Evolutionary conservation across 2,113 vertebrate species (phyloP).

Genomic region (Apodemus sylvaticus): DNA sequence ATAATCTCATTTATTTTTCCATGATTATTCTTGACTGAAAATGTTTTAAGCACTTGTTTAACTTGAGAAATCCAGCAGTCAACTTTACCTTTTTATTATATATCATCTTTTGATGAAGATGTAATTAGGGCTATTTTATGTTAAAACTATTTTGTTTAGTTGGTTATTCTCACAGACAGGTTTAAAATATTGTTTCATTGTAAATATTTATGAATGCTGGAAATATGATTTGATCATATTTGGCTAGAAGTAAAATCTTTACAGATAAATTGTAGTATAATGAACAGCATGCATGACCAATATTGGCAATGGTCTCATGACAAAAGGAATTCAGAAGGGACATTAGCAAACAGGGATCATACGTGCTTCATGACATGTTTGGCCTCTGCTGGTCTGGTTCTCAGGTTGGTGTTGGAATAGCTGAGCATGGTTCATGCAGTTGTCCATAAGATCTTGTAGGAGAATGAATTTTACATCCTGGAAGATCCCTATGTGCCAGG

Average conservation of each 20-base stretch:
- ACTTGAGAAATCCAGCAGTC: background rate
- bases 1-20: background rate
- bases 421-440: accelerated
- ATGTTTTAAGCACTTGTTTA: background rate
- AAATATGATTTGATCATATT: background rate
- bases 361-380: background rate
- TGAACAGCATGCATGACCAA: background rate
- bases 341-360: background rate
- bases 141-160: background rate
- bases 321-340: background rate
- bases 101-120: accelerated
- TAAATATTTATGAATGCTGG: background rate
- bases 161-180: background rate
- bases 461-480: background rate
- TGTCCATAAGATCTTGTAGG: background rate
- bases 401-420: background rate
- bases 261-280: background rate
- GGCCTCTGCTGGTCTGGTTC: background rate
- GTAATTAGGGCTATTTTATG: background rate
- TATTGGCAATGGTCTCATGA: background rate
- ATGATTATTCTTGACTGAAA: background rate
- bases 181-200: background rate
- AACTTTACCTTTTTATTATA: background rate
- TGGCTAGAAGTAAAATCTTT: background rate
- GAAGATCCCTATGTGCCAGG: background rate